phyloP scores from a whole-genome alignment of 2,888 invertebrate genomes.

The Trissolcus japonicus region DNA sequence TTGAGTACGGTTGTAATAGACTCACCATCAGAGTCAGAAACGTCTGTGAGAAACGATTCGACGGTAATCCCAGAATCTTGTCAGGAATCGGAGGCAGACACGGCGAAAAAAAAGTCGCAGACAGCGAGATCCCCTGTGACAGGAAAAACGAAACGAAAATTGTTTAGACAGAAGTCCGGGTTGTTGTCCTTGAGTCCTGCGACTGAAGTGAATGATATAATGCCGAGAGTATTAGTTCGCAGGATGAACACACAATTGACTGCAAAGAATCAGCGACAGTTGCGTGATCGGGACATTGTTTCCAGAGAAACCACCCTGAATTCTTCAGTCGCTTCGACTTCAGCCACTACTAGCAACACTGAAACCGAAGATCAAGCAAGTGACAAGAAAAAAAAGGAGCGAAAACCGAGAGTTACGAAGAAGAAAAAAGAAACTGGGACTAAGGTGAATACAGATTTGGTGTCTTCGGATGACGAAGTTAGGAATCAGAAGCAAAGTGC shows the following conservation, averaged over 20 bases:
- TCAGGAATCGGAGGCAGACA: slow-evolving; percentile 45
- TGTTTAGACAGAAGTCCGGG: slow-evolving; percentile 37
- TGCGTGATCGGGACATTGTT: neutral
- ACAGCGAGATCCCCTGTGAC: neutral
- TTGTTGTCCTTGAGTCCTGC: slow-evolving; percentile 37
- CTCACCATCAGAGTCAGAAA: slow-evolving; percentile 47
- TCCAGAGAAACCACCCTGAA: neutral
- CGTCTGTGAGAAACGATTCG: slow-evolving; percentile 16
- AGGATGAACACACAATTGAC: neutral
- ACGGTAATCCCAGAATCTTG: slow-evolving; percentile 58
- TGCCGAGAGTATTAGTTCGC: neutral
- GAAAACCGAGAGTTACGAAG: neutral
- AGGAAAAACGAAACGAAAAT: slow-evolving; percentile 11
- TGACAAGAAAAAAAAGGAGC: neutral
- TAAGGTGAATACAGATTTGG: neutral
- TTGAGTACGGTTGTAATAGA: slow-evolving; percentile 55
- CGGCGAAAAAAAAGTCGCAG: slow-evolving; percentile 18
- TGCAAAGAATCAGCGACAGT: neutral
- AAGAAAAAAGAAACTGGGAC: neutral
- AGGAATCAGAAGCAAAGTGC: neutral
- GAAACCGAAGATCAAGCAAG: neutral
- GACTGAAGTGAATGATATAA: neutral
- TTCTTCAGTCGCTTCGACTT: neutral
- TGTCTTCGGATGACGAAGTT: slow-evolving; percentile 8
- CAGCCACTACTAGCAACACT: neutral